These are phyloP conservation scores for Motacilla alba DNA, from an alignment of 2,113 vertebrate genomes.

Conservation along the genomic window DNA sequence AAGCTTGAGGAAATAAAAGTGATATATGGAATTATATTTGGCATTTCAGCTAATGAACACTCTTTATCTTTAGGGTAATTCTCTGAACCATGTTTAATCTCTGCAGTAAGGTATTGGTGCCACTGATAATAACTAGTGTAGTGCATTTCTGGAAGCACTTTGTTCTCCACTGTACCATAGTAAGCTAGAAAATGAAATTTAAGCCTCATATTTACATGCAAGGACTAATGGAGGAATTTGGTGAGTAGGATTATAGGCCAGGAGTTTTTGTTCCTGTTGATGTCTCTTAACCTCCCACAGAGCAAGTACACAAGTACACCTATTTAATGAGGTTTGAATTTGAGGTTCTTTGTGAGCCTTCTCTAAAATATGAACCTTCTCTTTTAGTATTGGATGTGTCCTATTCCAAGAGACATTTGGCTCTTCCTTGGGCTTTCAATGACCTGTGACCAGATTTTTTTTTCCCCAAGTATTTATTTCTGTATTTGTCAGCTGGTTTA, in stretches of 20 bases:
- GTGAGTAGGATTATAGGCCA: background rate
- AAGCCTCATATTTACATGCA: background rate
- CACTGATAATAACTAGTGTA: background rate
- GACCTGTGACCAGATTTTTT: background rate
- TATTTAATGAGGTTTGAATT: background rate
- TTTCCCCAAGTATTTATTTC: background rate
- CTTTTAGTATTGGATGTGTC: background rate
- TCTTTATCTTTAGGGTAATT: background rate
- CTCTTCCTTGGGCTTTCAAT: background rate
- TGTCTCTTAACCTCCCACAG: background rate
- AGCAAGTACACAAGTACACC: background rate
- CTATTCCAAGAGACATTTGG: background rate
- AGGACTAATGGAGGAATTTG: background rate
- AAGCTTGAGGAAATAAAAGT: background rate
- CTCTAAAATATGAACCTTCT: background rate
- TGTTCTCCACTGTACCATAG: background rate
- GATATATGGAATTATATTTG: background rate
- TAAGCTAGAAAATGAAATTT: background rate
- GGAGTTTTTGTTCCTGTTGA: background rate
- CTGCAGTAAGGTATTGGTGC: background rate
- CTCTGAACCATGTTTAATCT: background rate
- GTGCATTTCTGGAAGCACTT: background rate
- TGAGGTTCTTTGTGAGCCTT: background rate
- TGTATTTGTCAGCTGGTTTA: background rate
- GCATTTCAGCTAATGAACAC: background rate